Evolutionary conservation across 2,797 vertebrate species (phyloP), one percentile per base, ranked within the genome.

Genomic region (Enteromius radiatus): DNA sequence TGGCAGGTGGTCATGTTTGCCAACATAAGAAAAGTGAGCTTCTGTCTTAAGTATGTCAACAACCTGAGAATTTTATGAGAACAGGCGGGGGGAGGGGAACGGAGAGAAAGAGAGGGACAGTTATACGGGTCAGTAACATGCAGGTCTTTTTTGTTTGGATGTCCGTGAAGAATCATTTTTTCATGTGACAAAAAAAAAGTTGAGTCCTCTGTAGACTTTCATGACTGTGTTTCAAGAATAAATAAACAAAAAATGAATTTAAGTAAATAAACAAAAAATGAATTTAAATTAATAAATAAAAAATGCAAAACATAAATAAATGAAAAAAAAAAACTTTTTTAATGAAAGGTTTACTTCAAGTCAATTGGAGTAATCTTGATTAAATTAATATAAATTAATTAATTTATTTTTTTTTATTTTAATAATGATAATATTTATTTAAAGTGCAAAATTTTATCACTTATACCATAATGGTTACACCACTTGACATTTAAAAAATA

Each of bases 1-100:
- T 78, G 74, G 84, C 84, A 85, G 84, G 84, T 85, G 84, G 84
- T 81, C 45, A 82, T 85, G 80, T 85, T 85, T 85, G 84, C 84
- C 76, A 68, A 82, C 59, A 82, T 68, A 82, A 85, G 80, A 77
- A 82, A 85, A 56, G 36, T 73, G 68, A 74, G 61, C 61, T 82
- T 85, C 75, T 79, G 68, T 83, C 81, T 83, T 83, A 83, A 82
- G 69, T 85, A 31, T 67, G 80, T 85, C 67, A 85, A 82, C 68
- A 85, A 79, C 68, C 56, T 73, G 38, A 74, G 80, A 79, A 43
- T 83, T 68, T 77, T 45, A 83, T 61, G 73, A 76, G 74, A 83
- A 47, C 74, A 65, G 19, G 65, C 15, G 14, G 73, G 65, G 74
- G 65, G 73, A 73, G 33, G 59, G 19, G 4, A 33, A 59, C 1